phyloP scores from a whole-genome alignment of 2,888 invertebrate species.

The Lathronympha strigana region DNA sequence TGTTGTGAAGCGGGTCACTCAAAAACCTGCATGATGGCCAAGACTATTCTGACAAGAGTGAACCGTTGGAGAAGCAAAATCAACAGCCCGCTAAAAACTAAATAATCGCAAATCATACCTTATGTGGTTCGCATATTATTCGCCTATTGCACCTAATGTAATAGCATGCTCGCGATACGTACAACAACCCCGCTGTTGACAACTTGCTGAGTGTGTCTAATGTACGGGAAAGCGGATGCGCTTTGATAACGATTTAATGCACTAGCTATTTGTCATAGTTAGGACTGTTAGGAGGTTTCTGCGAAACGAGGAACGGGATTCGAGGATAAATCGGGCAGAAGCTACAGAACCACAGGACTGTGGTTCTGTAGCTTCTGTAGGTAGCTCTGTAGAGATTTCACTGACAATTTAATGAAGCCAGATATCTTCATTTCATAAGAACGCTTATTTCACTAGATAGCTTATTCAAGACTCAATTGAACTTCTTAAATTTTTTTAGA shows the following conservation, averaged over 20 bases:
- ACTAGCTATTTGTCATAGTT: constrained; percentile 35
- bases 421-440: too few relatives aligned
- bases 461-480: too few relatives aligned
- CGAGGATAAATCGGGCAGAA: not conserved
- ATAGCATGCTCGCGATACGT: not conserved
- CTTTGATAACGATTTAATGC: constrained; percentile 41
- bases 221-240: constrained; percentile 35
- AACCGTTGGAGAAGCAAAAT: too few relatives aligned
- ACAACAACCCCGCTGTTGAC: constrained; percentile 27
- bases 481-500: too few relatives aligned
- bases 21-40: too few relatives aligned
- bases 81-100: too few relatives aligned
- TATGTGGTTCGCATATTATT: not conserved
- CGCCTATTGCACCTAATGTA: not conserved
- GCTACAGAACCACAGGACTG: too few relatives aligned
- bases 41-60: too few relatives aligned
- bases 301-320: not conserved
- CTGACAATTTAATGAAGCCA: too few relatives aligned
- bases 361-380: not conserved
- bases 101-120: not conserved
- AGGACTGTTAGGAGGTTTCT: constrained; percentile 21
- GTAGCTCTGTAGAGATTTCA: not conserved
- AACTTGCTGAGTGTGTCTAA: constrained; percentile 35
- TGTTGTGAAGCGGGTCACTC: too few relatives aligned
- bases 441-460: too few relatives aligned